phyloP scores from a whole-genome alignment of 64 coral and sea anemone species.

The Orbicella faveolata region DNA sequence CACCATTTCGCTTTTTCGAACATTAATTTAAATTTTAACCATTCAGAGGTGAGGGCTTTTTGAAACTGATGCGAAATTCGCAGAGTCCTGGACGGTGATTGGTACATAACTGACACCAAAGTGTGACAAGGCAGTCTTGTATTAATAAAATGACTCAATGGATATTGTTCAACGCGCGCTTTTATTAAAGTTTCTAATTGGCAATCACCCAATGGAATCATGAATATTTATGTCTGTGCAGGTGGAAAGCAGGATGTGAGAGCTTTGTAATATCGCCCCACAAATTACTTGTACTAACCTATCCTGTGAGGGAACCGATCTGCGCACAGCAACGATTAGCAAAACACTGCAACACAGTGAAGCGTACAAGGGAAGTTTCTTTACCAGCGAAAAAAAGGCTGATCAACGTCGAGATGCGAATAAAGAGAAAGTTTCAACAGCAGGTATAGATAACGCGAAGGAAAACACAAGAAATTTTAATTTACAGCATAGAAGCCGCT shows the following conservation, averaged over 20 bases:
- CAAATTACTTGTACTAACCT: conserved; percentile 63
- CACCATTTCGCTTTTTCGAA: neutral
- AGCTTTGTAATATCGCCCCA: conserved; percentile 60
- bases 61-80: conserved; percentile 12
- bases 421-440: neutral
- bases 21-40: conserved; percentile 12
- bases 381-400: neutral
- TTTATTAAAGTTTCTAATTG: conserved; percentile 75
- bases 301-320: conserved; percentile 35
- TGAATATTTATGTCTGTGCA: conserved; percentile 84
- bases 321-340: conserved; percentile 62
- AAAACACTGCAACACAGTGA: conserved; percentile 43
- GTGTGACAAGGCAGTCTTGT: neutral
- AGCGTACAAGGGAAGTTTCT: neutral
- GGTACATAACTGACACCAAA: neutral
- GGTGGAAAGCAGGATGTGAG: conserved; percentile 61
- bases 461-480: conserved; percentile 19
- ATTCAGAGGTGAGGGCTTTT: neutral
- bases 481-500: neutral
- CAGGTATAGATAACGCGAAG: neutral
- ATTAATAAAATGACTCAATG: conserved; percentile 52
- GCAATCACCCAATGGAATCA: conserved; percentile 51
- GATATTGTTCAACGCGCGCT: conserved; percentile 17
- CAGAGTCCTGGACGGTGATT: neutral
- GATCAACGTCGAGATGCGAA: neutral